phyloP scores from a whole-genome alignment of 1,140 invertebrate genomes.

The Nixonia krombeini region DNA sequence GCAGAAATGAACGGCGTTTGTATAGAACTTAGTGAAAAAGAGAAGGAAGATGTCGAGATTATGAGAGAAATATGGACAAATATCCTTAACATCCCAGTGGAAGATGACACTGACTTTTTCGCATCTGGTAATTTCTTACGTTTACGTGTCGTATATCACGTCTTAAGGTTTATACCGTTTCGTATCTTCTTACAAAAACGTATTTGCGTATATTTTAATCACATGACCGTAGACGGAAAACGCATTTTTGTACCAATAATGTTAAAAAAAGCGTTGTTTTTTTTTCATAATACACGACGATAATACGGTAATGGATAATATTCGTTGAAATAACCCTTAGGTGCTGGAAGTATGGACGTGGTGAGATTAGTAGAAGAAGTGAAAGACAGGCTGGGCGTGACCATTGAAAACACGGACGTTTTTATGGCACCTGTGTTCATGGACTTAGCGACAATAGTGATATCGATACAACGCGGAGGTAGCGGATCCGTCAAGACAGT shows the following conservation, averaged over 20 bases:
- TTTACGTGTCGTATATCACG: too few relatives aligned
- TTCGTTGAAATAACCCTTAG: conserved; percentile 33
- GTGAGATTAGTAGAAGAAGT: conserved; percentile 94
- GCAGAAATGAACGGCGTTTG: conserved; percentile 53
- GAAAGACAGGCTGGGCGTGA: conserved; percentile 84
- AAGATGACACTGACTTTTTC: conserved; percentile 92
- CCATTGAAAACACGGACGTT: conserved; percentile 90
- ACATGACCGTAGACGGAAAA: too few relatives aligned
- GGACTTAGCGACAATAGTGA: conserved; percentile 81
- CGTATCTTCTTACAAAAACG: background rate
- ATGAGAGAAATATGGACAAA: conserved; percentile 84
- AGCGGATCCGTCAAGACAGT: conserved; percentile 75
- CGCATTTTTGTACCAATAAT: too few relatives aligned
- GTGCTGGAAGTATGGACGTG: conserved; percentile 97
- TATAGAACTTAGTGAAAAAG: conserved; percentile 84
- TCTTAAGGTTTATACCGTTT: too few relatives aligned
- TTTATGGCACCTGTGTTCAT: conserved; percentile 93
- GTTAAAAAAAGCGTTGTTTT: too few relatives aligned
- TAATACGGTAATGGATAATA: conserved; percentile 1
- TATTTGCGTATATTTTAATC: too few relatives aligned
- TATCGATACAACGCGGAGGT: conserved; percentile 74
- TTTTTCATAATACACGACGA: background rate
- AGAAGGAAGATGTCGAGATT: conserved; percentile 76
- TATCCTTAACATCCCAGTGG: conserved; percentile 85
- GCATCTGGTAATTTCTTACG: conserved; percentile 79